These are phyloP conservation scores for Isurus oxyrinchus DNA, from an alignment of 2,113 vertebrate genomes.

Conservation along the genomic window DNA sequence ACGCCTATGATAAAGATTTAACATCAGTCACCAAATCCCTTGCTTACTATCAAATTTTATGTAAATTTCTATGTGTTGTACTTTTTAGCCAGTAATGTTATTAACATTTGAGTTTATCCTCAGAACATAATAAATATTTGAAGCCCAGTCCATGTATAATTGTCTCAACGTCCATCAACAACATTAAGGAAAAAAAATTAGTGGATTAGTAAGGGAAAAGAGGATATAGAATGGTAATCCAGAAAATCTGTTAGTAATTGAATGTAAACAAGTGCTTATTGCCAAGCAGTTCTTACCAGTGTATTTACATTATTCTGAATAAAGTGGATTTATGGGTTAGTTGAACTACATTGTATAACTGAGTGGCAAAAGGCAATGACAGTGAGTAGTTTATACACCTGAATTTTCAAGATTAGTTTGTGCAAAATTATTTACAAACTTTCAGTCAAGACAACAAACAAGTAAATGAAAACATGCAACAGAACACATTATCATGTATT, in stretches of 20 bases:
- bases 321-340: neutral
- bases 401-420: neutral
- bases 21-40: neutral
- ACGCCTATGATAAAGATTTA: neutral
- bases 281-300: neutral
- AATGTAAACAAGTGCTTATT: neutral
- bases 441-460: neutral
- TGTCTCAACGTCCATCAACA: neutral
- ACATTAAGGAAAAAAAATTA: neutral
- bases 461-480: constrained; percentile 11
- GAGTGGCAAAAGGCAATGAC: neutral
- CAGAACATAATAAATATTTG: neutral
- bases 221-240: neutral
- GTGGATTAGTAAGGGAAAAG: neutral
- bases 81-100: neutral
- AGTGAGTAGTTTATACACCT: neutral
- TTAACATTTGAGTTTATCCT: neutral
- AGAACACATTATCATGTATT: constrained; percentile 2
- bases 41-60: neutral
- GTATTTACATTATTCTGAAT: neutral
- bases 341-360: neutral
- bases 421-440: neutral
- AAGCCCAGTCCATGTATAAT: neutral
- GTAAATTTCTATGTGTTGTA: neutral
- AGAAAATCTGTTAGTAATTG: neutral